Percentiles rank a stretch among this genome's conserved stretches.
Evolutionary conservation across 2,888 invertebrate genomes (phyloP).

Genomic region (Bugulina stolonifera): DNA sequence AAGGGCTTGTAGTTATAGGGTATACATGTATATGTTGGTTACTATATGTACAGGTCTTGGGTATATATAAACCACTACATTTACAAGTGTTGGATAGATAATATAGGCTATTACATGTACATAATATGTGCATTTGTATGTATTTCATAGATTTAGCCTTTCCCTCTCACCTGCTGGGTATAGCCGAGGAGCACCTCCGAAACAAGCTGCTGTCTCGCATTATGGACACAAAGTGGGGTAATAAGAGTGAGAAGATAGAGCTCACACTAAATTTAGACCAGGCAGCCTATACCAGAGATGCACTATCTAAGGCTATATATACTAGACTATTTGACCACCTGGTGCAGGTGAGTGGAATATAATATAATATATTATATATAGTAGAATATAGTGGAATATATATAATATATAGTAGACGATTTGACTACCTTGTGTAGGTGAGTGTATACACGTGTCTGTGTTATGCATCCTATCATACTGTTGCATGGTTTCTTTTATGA

Average conservation of each 20-base stretch:
- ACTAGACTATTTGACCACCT: slow-evolving; percentile 63
- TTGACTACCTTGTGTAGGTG: neutral
- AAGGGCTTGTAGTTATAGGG: no score
- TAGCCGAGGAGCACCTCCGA: slow-evolving; percentile 58
- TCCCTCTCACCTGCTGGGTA: slow-evolving; percentile 61
- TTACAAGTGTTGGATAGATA: neutral
- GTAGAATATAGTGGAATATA: neutral
- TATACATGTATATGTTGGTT: no score
- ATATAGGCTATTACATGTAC: neutral
- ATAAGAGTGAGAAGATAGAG: slow-evolving; percentile 61
- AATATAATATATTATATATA: neutral
- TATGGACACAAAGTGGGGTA: slow-evolving; percentile 66
- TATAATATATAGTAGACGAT: neutral
- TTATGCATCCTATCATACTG: no score
- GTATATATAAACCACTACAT: neutral
- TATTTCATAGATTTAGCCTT: slow-evolving; percentile 58
- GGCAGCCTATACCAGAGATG: slow-evolving; percentile 62
- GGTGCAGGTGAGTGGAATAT: slow-evolving; percentile 51
- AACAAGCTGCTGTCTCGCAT: slow-evolving; percentile 61
- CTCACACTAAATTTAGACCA: slow-evolving; percentile 63
- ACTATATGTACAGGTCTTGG: neutral
- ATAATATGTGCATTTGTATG: neutral
- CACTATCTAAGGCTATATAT: slow-evolving; percentile 63
- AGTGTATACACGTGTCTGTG: no score
- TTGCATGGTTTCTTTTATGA: no score